These are phyloP conservation scores for Orthonevra nobilis DNA, from an alignment of 2,888 invertebrate species.

Conservation along the genomic window DNA sequence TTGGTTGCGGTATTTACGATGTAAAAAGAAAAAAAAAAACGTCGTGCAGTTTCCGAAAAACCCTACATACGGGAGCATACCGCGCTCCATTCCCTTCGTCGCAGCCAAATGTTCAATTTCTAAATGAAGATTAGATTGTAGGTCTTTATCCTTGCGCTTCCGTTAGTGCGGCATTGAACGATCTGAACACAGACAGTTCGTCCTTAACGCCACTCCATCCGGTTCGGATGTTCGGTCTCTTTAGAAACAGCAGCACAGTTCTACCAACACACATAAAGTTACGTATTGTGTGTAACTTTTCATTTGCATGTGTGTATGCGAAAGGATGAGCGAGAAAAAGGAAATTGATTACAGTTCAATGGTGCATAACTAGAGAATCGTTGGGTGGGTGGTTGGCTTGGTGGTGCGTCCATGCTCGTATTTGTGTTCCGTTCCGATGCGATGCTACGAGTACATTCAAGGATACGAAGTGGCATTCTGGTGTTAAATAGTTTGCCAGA, in stretches of 20 bases:
- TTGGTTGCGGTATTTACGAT: slow-evolving; percentile 50
- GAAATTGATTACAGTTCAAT: slow-evolving; percentile 72
- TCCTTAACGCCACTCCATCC: not conserved
- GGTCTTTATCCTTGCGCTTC: slow-evolving; percentile 49
- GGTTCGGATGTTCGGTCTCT: slow-evolving; percentile 3
- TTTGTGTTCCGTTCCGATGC: too few relatives aligned
- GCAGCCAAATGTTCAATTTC: slow-evolving; percentile 44
- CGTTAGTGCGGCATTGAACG: slow-evolving; percentile 45
- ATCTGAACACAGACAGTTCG: slow-evolving; percentile 13
- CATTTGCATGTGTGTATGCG: slow-evolving; percentile 53
- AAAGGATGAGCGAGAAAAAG: slow-evolving; percentile 28
- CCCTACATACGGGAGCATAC: slow-evolving; percentile 3
- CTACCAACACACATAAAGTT: slow-evolving; percentile 11
- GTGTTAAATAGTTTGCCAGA: slow-evolving; percentile 48
- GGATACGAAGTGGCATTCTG: slow-evolving; percentile 33
- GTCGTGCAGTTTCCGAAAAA: slow-evolving; percentile 34
- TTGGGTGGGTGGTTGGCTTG: not conserved
- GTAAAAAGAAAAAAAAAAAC: too few relatives aligned
- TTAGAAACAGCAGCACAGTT: not conserved
- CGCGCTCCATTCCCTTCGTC: not conserved
- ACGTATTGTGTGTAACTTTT: too few relatives aligned
- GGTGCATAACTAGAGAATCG: slow-evolving; percentile 69
- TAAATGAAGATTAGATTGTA: slow-evolving; percentile 64
- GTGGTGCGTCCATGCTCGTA: too few relatives aligned
- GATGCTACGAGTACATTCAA: too few relatives aligned